A percentile compares a stretch with the other conserved stretches of the same genome.
Evolutionary conservation across 2,888 invertebrate species (phyloP).

Genomic region (Conops quadrifasciatus): DNA sequence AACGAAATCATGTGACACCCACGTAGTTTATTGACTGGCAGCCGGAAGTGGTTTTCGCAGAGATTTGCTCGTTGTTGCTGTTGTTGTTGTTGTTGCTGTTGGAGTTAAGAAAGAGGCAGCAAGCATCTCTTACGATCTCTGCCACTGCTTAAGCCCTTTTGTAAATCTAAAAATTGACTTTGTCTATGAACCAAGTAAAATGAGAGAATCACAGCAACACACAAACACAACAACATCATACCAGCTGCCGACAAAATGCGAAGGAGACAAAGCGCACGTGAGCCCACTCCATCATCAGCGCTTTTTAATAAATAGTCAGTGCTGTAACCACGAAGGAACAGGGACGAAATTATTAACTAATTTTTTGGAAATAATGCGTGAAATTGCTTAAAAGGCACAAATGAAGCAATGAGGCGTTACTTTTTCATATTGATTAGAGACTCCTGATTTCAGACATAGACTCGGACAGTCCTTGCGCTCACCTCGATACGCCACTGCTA

Average conservation of each 20-base stretch:
- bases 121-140: conserved; percentile 40
- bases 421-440: too few relatives aligned
- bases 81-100: too few relatives aligned
- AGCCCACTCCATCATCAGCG: neutral
- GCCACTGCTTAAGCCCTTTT: conserved; percentile 48
- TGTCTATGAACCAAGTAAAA: conserved; percentile 38
- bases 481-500: too few relatives aligned
- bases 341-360: too few relatives aligned
- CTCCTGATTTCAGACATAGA: too few relatives aligned
- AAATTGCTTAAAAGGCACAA: too few relatives aligned
- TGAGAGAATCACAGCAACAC: conserved; percentile 13
- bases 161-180: conserved; percentile 61
- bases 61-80: conserved; percentile 47
- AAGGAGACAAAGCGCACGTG: neutral
- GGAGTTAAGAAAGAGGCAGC: neutral
- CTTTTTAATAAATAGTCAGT: too few relatives aligned
- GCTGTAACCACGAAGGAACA: too few relatives aligned
- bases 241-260: neutral
- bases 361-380: too few relatives aligned
- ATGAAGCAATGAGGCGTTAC: too few relatives aligned
- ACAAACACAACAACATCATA: neutral
- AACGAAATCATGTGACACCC: conserved; percentile 27
- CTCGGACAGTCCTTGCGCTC: too few relatives aligned
- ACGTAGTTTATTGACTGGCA: conserved; percentile 59
- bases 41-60: conserved; percentile 58